Evolutionary conservation across 2,888 invertebrate genomes (phyloP).

Genomic region (Schizotus pectinicornis): DNA sequence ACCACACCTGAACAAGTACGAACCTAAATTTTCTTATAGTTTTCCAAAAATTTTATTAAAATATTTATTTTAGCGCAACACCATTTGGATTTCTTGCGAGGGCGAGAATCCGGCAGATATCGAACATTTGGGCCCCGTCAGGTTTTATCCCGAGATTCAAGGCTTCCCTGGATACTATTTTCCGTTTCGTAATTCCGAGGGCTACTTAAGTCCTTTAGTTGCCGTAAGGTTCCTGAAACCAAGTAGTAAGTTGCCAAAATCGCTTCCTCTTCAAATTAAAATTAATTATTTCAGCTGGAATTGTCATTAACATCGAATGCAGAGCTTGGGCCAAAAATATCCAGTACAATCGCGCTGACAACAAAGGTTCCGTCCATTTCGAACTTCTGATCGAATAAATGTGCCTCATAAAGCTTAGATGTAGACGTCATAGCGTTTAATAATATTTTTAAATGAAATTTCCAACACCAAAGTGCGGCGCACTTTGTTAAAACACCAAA

Average conservation of each 20-base stretch:
- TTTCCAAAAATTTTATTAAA: neutral
- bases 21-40: too few species aligned
- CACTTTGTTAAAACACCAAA: too few species aligned
- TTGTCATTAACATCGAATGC: conserved; percentile 80
- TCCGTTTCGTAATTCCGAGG: conserved; percentile 85
- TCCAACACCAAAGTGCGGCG: too few species aligned
- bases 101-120: conserved; percentile 93
- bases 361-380: conserved; percentile 72
- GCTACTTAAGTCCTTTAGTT: conserved; percentile 87
- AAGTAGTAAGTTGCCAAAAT: conserved; percentile 66
- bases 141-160: conserved; percentile 72
- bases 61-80: conserved; percentile 46
- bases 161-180: conserved; percentile 91
- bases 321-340: conserved; percentile 91
- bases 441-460: too few species aligned
- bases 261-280: neutral
- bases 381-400: conserved; percentile 67
- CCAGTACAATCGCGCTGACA: conserved; percentile 67
- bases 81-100: conserved; percentile 91
- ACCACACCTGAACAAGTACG: conserved; percentile 29
- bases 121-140: conserved; percentile 87
- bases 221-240: conserved; percentile 86
- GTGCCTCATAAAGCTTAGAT: neutral
- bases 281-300: conserved; percentile 59
- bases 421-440: too few species aligned